phyloP scores from a whole-genome alignment of 2,113 vertebrate species.

The Takifugu bimaculatus region DNA sequence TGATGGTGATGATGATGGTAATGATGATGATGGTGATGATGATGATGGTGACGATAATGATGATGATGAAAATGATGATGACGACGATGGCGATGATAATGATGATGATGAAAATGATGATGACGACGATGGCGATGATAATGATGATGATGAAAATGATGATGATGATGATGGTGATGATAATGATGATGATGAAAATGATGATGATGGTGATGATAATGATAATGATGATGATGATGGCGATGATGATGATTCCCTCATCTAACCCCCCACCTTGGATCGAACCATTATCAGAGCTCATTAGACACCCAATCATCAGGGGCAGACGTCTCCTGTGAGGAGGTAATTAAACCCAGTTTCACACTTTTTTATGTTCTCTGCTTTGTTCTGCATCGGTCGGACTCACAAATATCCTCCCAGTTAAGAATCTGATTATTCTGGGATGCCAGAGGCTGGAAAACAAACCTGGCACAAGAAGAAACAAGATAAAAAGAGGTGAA shows the following conservation, averaged over 20 bases:
- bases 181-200: background rate
- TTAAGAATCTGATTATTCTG: too few relatives aligned
- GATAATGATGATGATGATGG: too few relatives aligned
- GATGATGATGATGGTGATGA: slow-evolving; percentile 40
- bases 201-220: background rate
- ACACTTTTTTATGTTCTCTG: too few relatives aligned
- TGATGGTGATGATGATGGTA: too few relatives aligned
- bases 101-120: too few relatives aligned
- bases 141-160: too few relatives aligned
- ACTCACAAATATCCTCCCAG: too few relatives aligned
- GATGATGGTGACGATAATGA: background rate
- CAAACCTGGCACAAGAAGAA: slow-evolving; percentile 24
- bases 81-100: slow-evolving; percentile 24
- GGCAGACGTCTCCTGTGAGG: slow-evolving; percentile 36
- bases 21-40: too few relatives aligned
- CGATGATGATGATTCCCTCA: slow-evolving; percentile 58
- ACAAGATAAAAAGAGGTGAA: slow-evolving; percentile 7
- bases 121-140: too few relatives aligned
- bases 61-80: slow-evolving; percentile 39
- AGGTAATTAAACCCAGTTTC: slow-evolving; percentile 54
- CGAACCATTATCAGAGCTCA: slow-evolving; percentile 55
- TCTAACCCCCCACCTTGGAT: slow-evolving; percentile 59
- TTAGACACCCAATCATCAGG: slow-evolving; percentile 58
- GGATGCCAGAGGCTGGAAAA: background rate
- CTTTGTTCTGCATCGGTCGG: too few relatives aligned